phyloP scores from a whole-genome alignment of 2,888 invertebrate species.

The Spicauda simplicius region DNA sequence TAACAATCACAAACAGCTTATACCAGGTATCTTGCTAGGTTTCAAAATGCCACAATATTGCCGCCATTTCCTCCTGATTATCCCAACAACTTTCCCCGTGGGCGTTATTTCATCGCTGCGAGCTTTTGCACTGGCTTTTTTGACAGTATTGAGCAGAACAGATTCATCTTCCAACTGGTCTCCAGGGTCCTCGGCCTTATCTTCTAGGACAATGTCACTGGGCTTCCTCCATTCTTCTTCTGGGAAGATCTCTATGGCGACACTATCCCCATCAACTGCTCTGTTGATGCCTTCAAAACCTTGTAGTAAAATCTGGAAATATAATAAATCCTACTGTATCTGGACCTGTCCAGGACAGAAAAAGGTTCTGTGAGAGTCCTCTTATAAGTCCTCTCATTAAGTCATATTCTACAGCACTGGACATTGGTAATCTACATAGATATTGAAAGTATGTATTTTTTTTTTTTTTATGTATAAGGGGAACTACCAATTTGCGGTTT shows the following conservation, averaged over 20 bases:
- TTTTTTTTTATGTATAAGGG: too few relatives aligned
- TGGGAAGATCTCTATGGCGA: constrained; percentile 95
- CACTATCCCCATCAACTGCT: constrained; percentile 97
- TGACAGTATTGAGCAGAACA: constrained; percentile 60
- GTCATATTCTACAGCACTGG: too few relatives aligned
- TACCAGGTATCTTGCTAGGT: constrained; percentile 88
- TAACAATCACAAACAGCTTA: too few relatives aligned
- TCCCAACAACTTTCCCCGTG: constrained; percentile 90
- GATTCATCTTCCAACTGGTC: constrained; percentile 87
- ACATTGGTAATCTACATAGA: too few relatives aligned
- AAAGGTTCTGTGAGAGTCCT: too few relatives aligned
- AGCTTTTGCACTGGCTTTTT: constrained; percentile 51
- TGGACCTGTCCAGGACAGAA: too few relatives aligned
- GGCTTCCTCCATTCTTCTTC: constrained; percentile 96
- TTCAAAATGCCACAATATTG: constrained; percentile 98
- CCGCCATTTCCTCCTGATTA: constrained; percentile 97
- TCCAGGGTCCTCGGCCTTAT: constrained; percentile 89
- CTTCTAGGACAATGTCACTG: constrained; percentile 92
- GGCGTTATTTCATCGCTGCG: constrained; percentile 74
- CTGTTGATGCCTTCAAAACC: constrained; percentile 95
- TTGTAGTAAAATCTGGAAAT: constrained; percentile 91
- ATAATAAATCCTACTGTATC: too few relatives aligned
- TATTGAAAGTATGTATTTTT: too few relatives aligned
- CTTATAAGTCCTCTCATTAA: too few relatives aligned
- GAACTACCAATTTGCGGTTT: too few relatives aligned